Evolutionary conservation across 30 jellyfish, hydroid and myxozoan genomes (phyloP), one percentile per base, ranked within the genome.

Genomic region (Cassiopea xamachana): DNA sequence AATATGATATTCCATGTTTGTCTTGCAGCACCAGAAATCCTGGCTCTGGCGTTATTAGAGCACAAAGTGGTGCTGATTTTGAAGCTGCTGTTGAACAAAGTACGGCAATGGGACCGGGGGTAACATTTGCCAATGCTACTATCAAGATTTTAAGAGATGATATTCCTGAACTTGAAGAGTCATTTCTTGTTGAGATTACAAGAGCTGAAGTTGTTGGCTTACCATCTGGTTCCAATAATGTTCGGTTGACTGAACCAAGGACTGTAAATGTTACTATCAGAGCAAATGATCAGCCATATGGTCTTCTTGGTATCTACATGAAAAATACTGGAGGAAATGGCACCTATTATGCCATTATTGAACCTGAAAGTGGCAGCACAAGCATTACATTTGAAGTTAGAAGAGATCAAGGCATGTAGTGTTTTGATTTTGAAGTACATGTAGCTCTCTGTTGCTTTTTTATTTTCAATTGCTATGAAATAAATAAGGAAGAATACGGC

Each of bases 231-330:
- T 60, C 94, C 1, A 89, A 73, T 27, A 46, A 71, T 17, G 77
- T 94, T 58, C 71, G 47, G 16, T 61, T 96, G 60, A 94, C 92
- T 4, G 74, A 64, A 5, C 89, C 85, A 7, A 89, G 77, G 49
- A 39, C 69, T 8, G 88, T 89, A 49, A 89, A 96, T 75, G 94
- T 96, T 43, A 96, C 97, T 7, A 96, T 96, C 10, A 44, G 69
- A 45, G 96, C 87, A 17, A 96, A 96, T 77, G 99, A 96, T 73
- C 86, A 88, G n/a, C 99, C 99, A 1, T 92, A 83, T 80, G 99
- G 99, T 6, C 82, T 90, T 72, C 71, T 96, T 59, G 80, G 84
- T 48, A 62, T 95, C 18, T 46, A 77, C 39, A 76, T 96, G 64
- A 87, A 82, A 47, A 81, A 80, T 16, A 71, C 93, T 6, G 96